phyloP scores from a whole-genome alignment of 2,888 invertebrate genomes.

The Drosophila formosana region DNA sequence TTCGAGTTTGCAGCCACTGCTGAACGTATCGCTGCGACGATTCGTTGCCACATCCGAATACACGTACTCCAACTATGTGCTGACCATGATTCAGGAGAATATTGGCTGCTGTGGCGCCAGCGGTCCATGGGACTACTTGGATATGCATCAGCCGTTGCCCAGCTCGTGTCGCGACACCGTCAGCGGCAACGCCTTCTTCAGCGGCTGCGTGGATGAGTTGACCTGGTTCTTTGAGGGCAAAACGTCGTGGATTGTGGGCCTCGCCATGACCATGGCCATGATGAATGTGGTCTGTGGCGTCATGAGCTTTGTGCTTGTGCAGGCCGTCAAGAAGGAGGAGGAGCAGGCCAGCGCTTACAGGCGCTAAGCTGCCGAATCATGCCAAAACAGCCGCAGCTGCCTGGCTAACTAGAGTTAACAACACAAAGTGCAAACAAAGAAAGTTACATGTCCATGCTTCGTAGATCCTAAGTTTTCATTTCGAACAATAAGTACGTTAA shows the following conservation, averaged over 20 bases:
- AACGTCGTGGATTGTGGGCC: constrained; percentile 92
- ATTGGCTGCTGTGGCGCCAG: constrained; percentile 96
- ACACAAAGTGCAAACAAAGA: constrained; percentile 35
- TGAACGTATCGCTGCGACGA: constrained; percentile 89
- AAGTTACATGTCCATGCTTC: constrained; percentile 83
- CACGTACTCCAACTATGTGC: constrained; percentile 88
- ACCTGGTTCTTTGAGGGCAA: constrained; percentile 95
- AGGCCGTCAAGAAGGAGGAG: constrained; percentile 92
- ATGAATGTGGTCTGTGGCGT: constrained; percentile 91
- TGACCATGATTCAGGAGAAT: constrained; percentile 93
- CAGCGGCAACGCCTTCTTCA: constrained; percentile 94
- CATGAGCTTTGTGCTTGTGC: constrained; percentile 89
- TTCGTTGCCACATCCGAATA: constrained; percentile 92
- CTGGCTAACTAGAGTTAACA: constrained; percentile 33
- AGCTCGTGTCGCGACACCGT: constrained; percentile 94
- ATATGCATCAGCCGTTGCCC: constrained; percentile 91
- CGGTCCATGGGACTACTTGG: constrained; percentile 93
- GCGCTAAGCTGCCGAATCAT: constrained; percentile 38
- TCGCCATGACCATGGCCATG: constrained; percentile 91
- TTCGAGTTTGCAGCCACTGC: constrained; percentile 92
- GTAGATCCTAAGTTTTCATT: constrained; percentile 62
- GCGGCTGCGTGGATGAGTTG: constrained; percentile 94
- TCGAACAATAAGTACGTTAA: constrained; percentile 65
- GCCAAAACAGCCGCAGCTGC: not conserved
- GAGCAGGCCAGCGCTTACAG: constrained; percentile 84